phyloP scores from a whole-genome alignment of 1,140 invertebrate species.

The Parasteatoda tepidariorum region DNA sequence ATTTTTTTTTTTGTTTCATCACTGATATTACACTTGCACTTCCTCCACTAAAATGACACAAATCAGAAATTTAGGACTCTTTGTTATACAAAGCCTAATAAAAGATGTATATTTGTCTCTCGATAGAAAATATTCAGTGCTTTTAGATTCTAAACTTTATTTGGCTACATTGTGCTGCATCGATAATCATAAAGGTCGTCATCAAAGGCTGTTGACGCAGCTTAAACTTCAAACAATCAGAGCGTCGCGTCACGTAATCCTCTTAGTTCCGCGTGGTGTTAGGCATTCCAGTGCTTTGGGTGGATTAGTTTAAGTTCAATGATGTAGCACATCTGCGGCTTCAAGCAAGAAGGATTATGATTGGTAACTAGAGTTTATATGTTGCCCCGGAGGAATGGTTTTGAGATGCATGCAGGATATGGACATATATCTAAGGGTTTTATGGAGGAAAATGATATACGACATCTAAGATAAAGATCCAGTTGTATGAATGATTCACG shows the following conservation, averaged over 20 bases:
- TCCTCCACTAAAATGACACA: too few relatives aligned
- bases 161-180: neutral
- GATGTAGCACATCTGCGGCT: constrained; percentile 27
- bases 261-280: neutral
- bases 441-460: too few relatives aligned
- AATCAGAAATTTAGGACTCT: too few relatives aligned
- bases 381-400: neutral
- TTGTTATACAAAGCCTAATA: too few relatives aligned
- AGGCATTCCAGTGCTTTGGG: constrained; percentile 10
- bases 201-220: constrained; percentile 28
- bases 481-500: too few relatives aligned
- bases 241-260: constrained; percentile 8
- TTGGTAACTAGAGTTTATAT: neutral
- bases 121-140: neutral
- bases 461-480: too few relatives aligned
- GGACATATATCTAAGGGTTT: neutral
- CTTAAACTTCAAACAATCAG: constrained; percentile 41
- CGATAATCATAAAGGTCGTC: constrained; percentile 24
- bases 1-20: too few relatives aligned
- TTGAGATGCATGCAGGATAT: too few relatives aligned
- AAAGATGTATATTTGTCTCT: too few relatives aligned
- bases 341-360: constrained; percentile 12
- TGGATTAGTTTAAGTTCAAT: constrained; percentile 40
- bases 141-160: neutral
- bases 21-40: too few relatives aligned